phyloP scores from a whole-genome alignment of 2,888 invertebrate species.

The Bombyx huttoni region DNA sequence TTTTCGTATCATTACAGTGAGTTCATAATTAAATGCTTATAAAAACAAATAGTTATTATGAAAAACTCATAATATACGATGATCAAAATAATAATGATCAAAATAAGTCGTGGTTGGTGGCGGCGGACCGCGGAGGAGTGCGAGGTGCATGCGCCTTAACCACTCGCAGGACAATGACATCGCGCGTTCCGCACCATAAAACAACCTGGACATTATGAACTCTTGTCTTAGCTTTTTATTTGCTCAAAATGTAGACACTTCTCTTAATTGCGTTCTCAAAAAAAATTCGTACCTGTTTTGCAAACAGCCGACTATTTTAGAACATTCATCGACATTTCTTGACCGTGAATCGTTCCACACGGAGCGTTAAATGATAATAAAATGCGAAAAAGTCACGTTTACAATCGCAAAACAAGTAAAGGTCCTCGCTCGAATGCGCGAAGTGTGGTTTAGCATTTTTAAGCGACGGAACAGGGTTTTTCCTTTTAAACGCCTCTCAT shows the following conservation, averaged over 20 bases:
- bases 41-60: background rate
- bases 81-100: constrained; percentile 2
- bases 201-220: constrained; percentile 57
- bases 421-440: constrained; percentile 18
- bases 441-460: constrained; percentile 23
- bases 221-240: constrained; percentile 37
- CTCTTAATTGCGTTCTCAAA: constrained; percentile 45
- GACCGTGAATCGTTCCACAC: background rate
- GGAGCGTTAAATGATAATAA: constrained; percentile 15
- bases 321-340: background rate
- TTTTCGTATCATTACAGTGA: background rate
- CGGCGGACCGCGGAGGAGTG: constrained; percentile 17
- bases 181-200: constrained; percentile 68
- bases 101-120: constrained; percentile 12
- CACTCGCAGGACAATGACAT: constrained; percentile 66
- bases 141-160: constrained; percentile 34
- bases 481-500: background rate
- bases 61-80: background rate
- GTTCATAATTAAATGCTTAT: background rate
- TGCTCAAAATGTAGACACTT: constrained; percentile 38
- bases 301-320: constrained; percentile 29
- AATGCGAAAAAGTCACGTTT: constrained; percentile 20
- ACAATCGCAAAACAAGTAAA: constrained; percentile 43
- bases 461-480: constrained; percentile 10
- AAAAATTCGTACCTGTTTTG: constrained; percentile 35